Evolutionary conservation across 30 jellyfish, hydroid and myxozoan genomes (phyloP).

Genomic region (Aurelia sp.): DNA sequence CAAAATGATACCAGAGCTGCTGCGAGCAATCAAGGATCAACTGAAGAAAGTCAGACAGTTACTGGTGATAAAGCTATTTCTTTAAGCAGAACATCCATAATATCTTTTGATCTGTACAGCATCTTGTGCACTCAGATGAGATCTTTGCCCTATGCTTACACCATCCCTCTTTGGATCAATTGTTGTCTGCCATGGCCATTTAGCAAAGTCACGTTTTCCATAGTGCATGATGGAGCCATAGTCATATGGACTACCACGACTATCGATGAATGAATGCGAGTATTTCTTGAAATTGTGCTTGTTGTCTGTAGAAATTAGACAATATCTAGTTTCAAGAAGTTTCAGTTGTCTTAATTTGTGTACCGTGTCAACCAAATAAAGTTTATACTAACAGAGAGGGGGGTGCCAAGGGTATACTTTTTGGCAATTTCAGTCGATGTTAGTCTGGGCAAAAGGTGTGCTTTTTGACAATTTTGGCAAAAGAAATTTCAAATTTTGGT

Average conservation of each 20-base stretch:
- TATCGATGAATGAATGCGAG: conserved; percentile 72
- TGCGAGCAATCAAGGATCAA: too few species aligned
- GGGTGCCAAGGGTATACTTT: too few species aligned
- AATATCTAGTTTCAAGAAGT: not conserved
- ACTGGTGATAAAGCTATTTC: not conserved
- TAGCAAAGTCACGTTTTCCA: conserved; percentile 73
- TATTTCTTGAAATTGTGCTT: conserved; percentile 69
- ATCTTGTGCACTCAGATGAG: conserved; percentile 81
- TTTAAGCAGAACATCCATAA: conserved; percentile 56
- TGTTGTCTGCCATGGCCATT: conserved; percentile 85
- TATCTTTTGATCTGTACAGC: conserved; percentile 71
- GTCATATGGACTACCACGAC: conserved; percentile 94
- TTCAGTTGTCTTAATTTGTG: not conserved
- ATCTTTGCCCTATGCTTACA: conserved; percentile 84
- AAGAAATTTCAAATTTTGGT: too few species aligned
- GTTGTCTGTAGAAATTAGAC: conserved; percentile 26
- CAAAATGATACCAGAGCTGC: too few species aligned
- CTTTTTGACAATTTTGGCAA: too few species aligned
- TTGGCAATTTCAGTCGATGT: too few species aligned
- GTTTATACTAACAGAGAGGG: too few species aligned
- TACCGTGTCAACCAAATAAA: not conserved
- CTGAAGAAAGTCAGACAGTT: too few species aligned
- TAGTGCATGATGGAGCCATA: conserved; percentile 92
- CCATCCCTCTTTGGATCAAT: conserved; percentile 66
- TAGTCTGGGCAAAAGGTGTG: too few species aligned